These are phyloP conservation scores for Battus philenor DNA, from an alignment of 1,140 invertebrate genomes.

Conservation along the genomic window DNA sequence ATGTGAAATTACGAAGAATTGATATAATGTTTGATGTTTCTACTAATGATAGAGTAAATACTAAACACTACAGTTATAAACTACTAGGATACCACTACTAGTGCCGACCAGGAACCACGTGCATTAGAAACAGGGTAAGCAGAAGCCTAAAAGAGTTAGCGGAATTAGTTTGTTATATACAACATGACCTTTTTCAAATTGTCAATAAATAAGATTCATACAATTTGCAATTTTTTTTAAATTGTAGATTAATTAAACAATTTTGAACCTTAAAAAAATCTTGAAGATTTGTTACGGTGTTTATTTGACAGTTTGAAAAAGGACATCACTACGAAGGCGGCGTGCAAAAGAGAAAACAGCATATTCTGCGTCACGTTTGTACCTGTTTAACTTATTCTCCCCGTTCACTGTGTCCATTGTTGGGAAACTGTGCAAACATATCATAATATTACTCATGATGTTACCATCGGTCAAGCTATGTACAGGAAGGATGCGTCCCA, in stretches of 20 bases:
- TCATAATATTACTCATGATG: slow-evolving; percentile 38
- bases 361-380: slow-evolving; percentile 40
- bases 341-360: slow-evolving; percentile 34
- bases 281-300: no score
- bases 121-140: slow-evolving; percentile 28
- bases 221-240: no score
- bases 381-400: slow-evolving; percentile 78
- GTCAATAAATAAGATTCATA: no score
- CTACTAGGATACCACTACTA: not conserved
- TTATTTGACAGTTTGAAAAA: slow-evolving; percentile 45
- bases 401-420: slow-evolving; percentile 69
- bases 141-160: slow-evolving; percentile 35
- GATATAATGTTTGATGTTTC: no score
- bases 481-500: slow-evolving; percentile 42
- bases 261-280: no score
- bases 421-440: slow-evolving; percentile 73
- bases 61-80: no score
- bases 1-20: no score
- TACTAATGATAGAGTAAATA: no score
- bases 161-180: slow-evolving; percentile 41
- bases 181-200: slow-evolving; percentile 34
- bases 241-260: slow-evolving; percentile 1
- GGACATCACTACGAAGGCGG: slow-evolving; percentile 29
- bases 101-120: slow-evolving; percentile 14
- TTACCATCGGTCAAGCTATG: slow-evolving; percentile 36